A percentile compares a stretch with the other conserved stretches of the same genome.
Conservation (phyloP, 2,888 invertebrate genomes). For the Chouioia cunea region DNA sequence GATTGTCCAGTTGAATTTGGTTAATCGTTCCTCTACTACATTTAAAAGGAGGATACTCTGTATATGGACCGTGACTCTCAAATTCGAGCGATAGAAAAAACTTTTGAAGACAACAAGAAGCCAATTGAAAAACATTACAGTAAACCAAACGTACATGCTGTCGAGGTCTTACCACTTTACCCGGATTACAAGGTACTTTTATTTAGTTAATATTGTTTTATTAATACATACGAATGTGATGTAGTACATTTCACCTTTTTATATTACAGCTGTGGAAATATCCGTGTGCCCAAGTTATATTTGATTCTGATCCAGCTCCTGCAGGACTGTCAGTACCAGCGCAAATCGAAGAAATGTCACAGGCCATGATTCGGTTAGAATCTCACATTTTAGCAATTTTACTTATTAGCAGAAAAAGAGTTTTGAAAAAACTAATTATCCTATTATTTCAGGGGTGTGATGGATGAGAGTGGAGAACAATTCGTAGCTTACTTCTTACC, state of each 20-base stretch:
- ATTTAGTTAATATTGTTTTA: slow-evolving; percentile 9
- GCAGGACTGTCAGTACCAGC: slow-evolving; percentile 86
- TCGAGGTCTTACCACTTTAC: slow-evolving; percentile 88
- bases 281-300: slow-evolving; percentile 97
- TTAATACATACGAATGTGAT: background rate
- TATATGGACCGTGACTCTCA: slow-evolving; percentile 98
- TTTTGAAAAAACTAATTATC: slow-evolving; percentile 8
- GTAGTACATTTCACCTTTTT: too few species aligned
- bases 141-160: slow-evolving; percentile 93
- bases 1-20: background rate
- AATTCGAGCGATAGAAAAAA: slow-evolving; percentile 96
- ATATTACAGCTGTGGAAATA: slow-evolving; percentile 87
- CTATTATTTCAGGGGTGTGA: slow-evolving; percentile 87
- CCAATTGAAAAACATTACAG: slow-evolving; percentile 94
- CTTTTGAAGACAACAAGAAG: slow-evolving; percentile 91
- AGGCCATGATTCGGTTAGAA: slow-evolving; percentile 94
- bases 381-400: background rate
- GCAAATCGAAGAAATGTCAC: slow-evolving; percentile 97
- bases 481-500: slow-evolving; percentile 99
- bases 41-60: slow-evolving; percentile 84
- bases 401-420: background rate
- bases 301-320: slow-evolving; percentile 98
- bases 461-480: slow-evolving; percentile 98
- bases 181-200: slow-evolving; percentile 87
- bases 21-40: slow-evolving; percentile 14